Base-by-base conservation (phyloP, 2,888 invertebrate species). In the Melanostoma mellinum region DNA sequence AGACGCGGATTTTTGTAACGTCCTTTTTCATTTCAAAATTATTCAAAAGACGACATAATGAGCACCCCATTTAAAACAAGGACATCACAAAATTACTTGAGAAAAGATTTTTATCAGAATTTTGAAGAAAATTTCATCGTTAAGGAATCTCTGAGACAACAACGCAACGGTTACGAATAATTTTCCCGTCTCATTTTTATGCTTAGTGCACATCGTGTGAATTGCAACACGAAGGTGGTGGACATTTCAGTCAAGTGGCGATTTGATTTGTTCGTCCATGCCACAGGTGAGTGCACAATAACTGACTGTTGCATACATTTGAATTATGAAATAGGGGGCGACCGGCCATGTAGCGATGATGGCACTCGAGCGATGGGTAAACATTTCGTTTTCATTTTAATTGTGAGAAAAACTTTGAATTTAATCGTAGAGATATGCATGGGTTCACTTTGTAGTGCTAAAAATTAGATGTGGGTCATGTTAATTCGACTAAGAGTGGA, bases 261-360 rank as follows among this genome's bases (percentile, higher is more conserved):
- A 79, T 79, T 84, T 84, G 84, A 84, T 84, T 84, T 84, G 77
- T 73, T 69, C 71, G 69, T 69, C 20, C 48, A 68, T 69, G 78
- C 69, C 65, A 84, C 84, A 84, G 84, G 84, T 84, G 84, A 84
- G 67, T 67, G 84, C 84, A 67, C 79, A 74, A 5, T 75, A 84
- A 84, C 74, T 79, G 73, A 63, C 77, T 77, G 82, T 77, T 82
- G 82, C 77, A 56, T 60, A 48, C 32, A 30, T 65, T 71, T 2
- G 4, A 53, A 30, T 6, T 6, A 50, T 20, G 20, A 67, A 46
- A 56, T 68, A 82, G 67, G 72, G 77, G 63, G 69, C 50, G 63
- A 63, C 30, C 46, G 50, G 52, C 20, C 48, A 36, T 42, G 20
- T 61, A 30, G 30, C 32, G 53, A 53, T 60, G 32, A 76, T 56